Percentiles rank a stretch among this genome's conserved stretches.
phyloP scores from a whole-genome alignment of 2,797 vertebrate species.

The Eidolon dupreanum region DNA sequence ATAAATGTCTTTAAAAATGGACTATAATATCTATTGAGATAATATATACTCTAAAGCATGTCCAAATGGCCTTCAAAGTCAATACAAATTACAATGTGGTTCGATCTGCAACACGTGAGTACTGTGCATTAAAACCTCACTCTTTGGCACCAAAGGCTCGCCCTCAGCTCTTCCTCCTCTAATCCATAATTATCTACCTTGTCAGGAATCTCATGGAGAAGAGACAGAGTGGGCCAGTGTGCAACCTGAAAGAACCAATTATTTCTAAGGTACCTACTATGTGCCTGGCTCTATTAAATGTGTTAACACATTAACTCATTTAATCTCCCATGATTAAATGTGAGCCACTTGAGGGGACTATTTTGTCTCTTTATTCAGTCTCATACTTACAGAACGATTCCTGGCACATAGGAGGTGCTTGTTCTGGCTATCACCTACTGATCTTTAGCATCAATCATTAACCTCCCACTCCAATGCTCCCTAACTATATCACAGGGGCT shows the following conservation, averaged over 20 bases:
- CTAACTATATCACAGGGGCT: not conserved
- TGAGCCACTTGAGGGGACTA: not conserved
- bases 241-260: not conserved
- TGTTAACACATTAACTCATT: not conserved
- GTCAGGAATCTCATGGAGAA: not conserved
- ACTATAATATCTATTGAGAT: not conserved
- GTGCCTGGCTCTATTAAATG: not conserved
- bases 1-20: not conserved
- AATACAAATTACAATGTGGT: not conserved
- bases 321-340: constrained; percentile 1
- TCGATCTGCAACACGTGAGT: not conserved
- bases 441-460: not conserved
- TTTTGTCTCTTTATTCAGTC: not conserved
- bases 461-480: not conserved
- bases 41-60: not conserved
- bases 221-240: not conserved
- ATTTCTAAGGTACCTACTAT: not conserved
- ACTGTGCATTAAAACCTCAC: not conserved
- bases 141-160: not conserved
- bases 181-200: not conserved
- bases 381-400: not conserved
- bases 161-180: not conserved
- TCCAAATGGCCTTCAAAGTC: not conserved
- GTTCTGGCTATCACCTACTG: not conserved
- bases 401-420: not conserved